Evolutionary conservation across 2,888 invertebrate species (phyloP).

Genomic region (Ormyrus nitidulus): DNA sequence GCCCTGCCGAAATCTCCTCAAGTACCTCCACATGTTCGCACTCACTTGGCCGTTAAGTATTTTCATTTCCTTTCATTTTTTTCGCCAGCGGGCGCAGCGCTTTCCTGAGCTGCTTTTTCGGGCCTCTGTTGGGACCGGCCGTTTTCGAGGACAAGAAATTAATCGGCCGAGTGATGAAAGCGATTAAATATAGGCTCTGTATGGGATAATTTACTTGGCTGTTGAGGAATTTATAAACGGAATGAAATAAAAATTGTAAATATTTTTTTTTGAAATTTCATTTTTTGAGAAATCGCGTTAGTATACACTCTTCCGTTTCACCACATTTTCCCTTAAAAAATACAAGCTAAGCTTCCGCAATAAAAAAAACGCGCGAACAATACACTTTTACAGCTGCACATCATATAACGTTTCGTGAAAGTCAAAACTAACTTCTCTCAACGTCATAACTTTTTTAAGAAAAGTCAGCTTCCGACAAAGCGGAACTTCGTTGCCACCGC

Average conservation of each 20-base stretch:
- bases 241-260: too few species aligned
- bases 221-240: too few species aligned
- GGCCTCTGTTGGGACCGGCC: too few species aligned
- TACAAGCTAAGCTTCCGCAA: neutral
- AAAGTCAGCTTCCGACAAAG: conserved; percentile 12
- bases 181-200: too few species aligned
- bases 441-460: conserved; percentile 12
- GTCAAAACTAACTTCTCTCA: conserved; percentile 3
- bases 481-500: neutral
- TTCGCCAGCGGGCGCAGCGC: neutral
- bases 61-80: conserved; percentile 24
- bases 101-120: neutral
- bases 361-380: neutral
- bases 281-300: neutral
- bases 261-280: neutral
- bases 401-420: neutral
- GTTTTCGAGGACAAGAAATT: too few species aligned
- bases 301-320: neutral
- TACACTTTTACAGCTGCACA: neutral
- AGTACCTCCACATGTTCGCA: conserved; percentile 50
- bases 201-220: too few species aligned
- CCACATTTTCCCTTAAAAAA: neutral
- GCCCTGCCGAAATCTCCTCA: conserved; percentile 34
- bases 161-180: too few species aligned
- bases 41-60: conserved; percentile 24